Percentiles rank a stretch among this genome's conserved stretches.
Evolutionary conservation across 2,888 invertebrate species (phyloP).

Genomic region (Allacma fusca): DNA sequence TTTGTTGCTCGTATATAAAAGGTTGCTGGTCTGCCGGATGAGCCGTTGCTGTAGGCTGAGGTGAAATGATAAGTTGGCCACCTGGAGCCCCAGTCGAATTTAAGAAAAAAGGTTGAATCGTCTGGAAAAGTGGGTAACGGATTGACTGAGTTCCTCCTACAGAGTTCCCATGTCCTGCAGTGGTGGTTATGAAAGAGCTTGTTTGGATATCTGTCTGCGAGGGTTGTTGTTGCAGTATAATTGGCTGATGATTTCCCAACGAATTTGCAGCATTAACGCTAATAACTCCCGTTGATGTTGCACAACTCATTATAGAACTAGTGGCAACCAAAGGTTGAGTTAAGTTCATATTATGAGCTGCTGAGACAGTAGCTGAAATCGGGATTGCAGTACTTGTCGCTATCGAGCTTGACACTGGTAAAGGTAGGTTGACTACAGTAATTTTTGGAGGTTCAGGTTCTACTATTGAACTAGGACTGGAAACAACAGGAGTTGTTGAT

Average conservation of each 20-base stretch:
- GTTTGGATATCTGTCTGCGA: slow-evolving; percentile 39
- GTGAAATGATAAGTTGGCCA: slow-evolving; percentile 56
- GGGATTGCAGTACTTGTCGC: slow-evolving; percentile 20
- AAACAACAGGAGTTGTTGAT: background rate
- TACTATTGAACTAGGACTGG: slow-evolving; percentile 1
- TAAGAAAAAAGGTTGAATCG: slow-evolving; percentile 59
- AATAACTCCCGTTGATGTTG: slow-evolving; percentile 17
- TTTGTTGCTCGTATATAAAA: slow-evolving; percentile 59
- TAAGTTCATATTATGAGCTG: slow-evolving; percentile 28
- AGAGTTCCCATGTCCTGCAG: background rate
- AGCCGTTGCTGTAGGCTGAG: slow-evolving; percentile 45
- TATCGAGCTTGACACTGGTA: slow-evolving; percentile 11
- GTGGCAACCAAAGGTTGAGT: slow-evolving; percentile 38
- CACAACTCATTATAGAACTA: slow-evolving; percentile 30
- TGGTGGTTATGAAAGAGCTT: slow-evolving; percentile 28
- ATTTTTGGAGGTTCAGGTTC: slow-evolving; percentile 16
- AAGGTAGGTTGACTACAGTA: slow-evolving; percentile 27
- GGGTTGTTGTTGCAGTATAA: slow-evolving; percentile 36
- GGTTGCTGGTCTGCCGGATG: slow-evolving; percentile 54
- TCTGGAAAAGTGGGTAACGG: slow-evolving; percentile 60
- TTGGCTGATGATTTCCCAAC: slow-evolving; percentile 27
- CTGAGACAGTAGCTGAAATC: slow-evolving; percentile 16
- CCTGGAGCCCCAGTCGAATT: slow-evolving; percentile 55
- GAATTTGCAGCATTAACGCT: slow-evolving; percentile 28
- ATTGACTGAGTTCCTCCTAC: slow-evolving; percentile 32